Base-by-base conservation (phyloP, 2,113 vertebrate genomes). In the Chaenogobius annularis region DNA sequence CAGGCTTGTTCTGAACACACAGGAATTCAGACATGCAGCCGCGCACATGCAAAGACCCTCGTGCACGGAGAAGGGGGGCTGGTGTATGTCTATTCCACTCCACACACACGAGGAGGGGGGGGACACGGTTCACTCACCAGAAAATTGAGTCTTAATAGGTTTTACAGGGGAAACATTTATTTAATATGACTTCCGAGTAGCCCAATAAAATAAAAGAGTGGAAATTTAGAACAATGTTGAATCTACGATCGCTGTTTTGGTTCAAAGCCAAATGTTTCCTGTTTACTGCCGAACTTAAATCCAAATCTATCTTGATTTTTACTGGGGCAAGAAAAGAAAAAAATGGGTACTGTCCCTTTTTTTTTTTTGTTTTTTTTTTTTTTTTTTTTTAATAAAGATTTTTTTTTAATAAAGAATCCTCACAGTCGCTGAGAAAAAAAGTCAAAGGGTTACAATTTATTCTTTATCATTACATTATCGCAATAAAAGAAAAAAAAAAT, bases 1-100 rank as follows among this genome's bases (percentile, higher is more conserved):
- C 69, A 83, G 81, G 87, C 86, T 91, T 93, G 92, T 94, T 85
- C 73, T 52, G 78, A 86, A 77, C 80, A 67, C 22, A 71, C 67
- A 86, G 89, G 90, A 91, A 85, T 87, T 87, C 73, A 77, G 85
- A 87, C 75, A 80, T 74, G 76, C 77, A 86, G 72, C 81, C 76
- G 74, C 83, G 72, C 80, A 81, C 80, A 73, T 73, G 80, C 68
- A 76, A 31, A 26, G 44, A 52, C 50, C 63, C 15, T 0, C 68
- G 17, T 79, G 47, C 66, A 74, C 77, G 50, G 43, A 31, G 22
- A 67, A 82, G 77, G 79, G 65, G 66, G 37, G 37, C 37, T 40
- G 64, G 61, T 52, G 68, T n/a, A 74, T 75, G 72, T 83, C 77
- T 81, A 74, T 83, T 81, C 64, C 72, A 55, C 67, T 67, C 55